Base-by-base conservation (phyloP, 2,113 vertebrate genomes). In the Elachura formosa region DNA sequence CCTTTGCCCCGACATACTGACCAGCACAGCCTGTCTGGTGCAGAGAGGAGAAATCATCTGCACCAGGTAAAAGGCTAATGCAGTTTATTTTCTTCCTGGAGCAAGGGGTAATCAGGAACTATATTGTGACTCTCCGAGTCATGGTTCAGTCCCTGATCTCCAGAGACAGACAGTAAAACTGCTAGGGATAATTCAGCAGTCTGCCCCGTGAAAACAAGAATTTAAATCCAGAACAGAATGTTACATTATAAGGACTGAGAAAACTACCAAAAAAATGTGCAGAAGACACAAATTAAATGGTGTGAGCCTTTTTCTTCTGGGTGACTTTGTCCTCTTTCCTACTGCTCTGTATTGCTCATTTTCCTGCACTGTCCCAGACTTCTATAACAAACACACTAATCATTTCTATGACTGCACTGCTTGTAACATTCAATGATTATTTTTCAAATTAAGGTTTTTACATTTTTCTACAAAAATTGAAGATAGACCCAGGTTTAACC, bases 61-160 rank as follows among this genome's bases (percentile, higher is more conserved):
- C 74, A 91, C 94, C 94, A 96, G 95, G 93, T 93, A 97, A 96
- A 97, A 95, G 95, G 96, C 95, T 95, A 94, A 97, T 95, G 94
- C 77, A 96, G 94, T 96, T 97, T 96, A 94, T 94, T 96, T 97
- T 97, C 96, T 95, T 92, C 87, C 89, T 87, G 78, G 93, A 93
- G 87, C 95, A 96, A 96, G 93, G 91, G 91, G 84, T 91, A 96
- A 96, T 95, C 87, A 96, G 91, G 84, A 67, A 95, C 96, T 93
- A 63, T 87, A 93, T 59, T 95, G 90, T 91, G 87, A 59, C 84
- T 95, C 33, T 93, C 55, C 83, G 78, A 93, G 94, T 87, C 93
- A 87, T 82, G 81, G 74, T 82, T 92, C 81, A 79, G 84, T 80
- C 74, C 66, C 84, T 83, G 93, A 91, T 93, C 94, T 89, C 95